Conservation (phyloP, 2,888 invertebrate species). For the Nomada hirtipes region DNA sequence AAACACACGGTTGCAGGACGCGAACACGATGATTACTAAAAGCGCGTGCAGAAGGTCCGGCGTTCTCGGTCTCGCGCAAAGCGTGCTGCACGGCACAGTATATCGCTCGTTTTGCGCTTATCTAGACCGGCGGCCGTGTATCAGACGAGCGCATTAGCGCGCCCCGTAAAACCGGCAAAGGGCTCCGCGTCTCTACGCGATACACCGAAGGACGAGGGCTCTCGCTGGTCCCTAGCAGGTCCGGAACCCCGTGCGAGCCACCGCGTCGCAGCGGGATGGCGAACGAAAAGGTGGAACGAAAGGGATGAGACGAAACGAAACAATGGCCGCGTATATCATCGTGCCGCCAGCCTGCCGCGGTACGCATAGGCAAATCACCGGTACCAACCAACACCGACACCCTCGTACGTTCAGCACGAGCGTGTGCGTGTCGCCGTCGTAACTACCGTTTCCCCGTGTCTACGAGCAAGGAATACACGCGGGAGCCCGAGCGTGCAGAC, state of each 20-base stretch:
- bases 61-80: slow-evolving; percentile 49
- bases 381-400: slow-evolving; percentile 66
- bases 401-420: slow-evolving; percentile 33
- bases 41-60: slow-evolving; percentile 39
- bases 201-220: slow-evolving; percentile 47
- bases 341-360: slow-evolving; percentile 80
- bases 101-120: slow-evolving; percentile 67
- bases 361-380: slow-evolving; percentile 83
- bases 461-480: slow-evolving; percentile 36
- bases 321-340: slow-evolving; percentile 84
- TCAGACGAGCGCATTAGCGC: slow-evolving; percentile 74
- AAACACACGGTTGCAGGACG: slow-evolving; percentile 17
- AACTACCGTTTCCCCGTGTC: slow-evolving; percentile 49
- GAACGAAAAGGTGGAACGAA: slow-evolving; percentile 28
- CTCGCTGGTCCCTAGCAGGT: slow-evolving; percentile 25
- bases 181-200: slow-evolving; percentile 35
- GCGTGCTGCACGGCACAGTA: slow-evolving; percentile 56
- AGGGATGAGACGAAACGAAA: slow-evolving; percentile 69
- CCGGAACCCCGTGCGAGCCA: slow-evolving; percentile 35
- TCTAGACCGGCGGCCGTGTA: slow-evolving; percentile 66
- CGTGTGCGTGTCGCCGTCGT: slow-evolving; percentile 58
- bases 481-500: slow-evolving; percentile 13
- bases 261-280: slow-evolving; percentile 11
- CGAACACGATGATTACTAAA: slow-evolving; percentile 59
- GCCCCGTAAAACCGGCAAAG: slow-evolving; percentile 55